These are phyloP conservation scores for Sarcoramphus papa DNA, from an alignment of 2,797 vertebrate genomes.

Conservation along the genomic window DNA sequence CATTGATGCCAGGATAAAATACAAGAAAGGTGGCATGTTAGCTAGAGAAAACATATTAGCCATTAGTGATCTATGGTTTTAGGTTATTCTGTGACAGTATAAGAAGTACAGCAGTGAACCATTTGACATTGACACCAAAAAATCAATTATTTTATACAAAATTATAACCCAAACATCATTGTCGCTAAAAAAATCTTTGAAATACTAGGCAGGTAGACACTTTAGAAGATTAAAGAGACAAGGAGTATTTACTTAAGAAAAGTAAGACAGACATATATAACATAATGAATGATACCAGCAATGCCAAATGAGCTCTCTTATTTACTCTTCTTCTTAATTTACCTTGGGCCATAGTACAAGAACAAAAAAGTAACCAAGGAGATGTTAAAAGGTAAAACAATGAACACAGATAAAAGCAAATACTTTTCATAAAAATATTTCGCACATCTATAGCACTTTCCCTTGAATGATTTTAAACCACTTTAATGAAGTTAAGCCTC, in stretches of 20 bases:
- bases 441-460: background rate
- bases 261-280: background rate
- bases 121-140: background rate
- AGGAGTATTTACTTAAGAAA: background rate
- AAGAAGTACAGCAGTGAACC: background rate
- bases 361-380: background rate
- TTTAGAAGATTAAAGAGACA: background rate
- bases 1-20: background rate
- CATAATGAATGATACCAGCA: background rate
- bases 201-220: background rate
- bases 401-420: background rate
- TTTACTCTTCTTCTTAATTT: background rate
- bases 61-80: background rate
- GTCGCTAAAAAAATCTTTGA: background rate
- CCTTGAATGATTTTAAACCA: background rate
- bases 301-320: background rate
- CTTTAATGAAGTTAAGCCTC: background rate
- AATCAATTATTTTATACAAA: background rate
- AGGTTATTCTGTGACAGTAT: background rate
- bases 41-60: background rate
- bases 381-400: background rate
- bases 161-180: background rate
- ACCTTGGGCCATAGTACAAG: background rate
- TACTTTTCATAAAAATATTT: background rate
- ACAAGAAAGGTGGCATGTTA: background rate